Evolutionary conservation across 2,888 invertebrate genomes (phyloP).

Genomic region (Drosophila formosana): DNA sequence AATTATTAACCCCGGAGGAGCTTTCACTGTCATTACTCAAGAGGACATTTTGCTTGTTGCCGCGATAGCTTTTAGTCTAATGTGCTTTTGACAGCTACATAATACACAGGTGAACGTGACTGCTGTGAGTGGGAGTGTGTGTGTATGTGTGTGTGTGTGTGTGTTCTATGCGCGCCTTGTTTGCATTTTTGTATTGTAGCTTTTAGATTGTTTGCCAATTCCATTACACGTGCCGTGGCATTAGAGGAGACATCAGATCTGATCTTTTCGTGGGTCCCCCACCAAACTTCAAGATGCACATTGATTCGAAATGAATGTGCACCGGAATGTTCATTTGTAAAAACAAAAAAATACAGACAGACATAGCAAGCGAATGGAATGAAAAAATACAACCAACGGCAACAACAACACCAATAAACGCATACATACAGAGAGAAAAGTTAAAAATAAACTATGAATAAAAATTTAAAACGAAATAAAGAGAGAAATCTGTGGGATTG

Average conservation of each 20-base stretch:
- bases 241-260: slow-evolving; percentile 17
- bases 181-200: slow-evolving; percentile 16
- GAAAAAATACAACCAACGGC: slow-evolving; percentile 31
- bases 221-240: slow-evolving; percentile 41
- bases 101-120: background rate
- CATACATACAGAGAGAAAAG: slow-evolving; percentile 71
- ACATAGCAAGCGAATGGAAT: slow-evolving; percentile 46
- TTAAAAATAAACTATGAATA: slow-evolving; percentile 83
- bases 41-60: slow-evolving; percentile 18
- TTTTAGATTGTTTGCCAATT: slow-evolving; percentile 48
- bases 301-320: slow-evolving; percentile 43
- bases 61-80: slow-evolving; percentile 45
- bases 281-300: slow-evolving; percentile 42
- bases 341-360: slow-evolving; percentile 12
- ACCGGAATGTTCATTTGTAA: slow-evolving; percentile 13
- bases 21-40: slow-evolving; percentile 18
- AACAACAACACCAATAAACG: slow-evolving; percentile 34
- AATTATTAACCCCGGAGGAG: slow-evolving; percentile 44
- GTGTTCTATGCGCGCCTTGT: slow-evolving; percentile 1
- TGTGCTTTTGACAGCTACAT: slow-evolving; percentile 52
- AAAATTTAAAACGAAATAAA: slow-evolving; percentile 55
- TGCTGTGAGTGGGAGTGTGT: background rate
- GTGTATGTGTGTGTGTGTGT: slow-evolving; percentile 4
- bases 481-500: slow-evolving; percentile 61
- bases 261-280: slow-evolving; percentile 1